These are phyloP conservation scores for Jordanella pulchra DNA, from an alignment of 2,797 vertebrate genomes.

Conservation along the genomic window DNA sequence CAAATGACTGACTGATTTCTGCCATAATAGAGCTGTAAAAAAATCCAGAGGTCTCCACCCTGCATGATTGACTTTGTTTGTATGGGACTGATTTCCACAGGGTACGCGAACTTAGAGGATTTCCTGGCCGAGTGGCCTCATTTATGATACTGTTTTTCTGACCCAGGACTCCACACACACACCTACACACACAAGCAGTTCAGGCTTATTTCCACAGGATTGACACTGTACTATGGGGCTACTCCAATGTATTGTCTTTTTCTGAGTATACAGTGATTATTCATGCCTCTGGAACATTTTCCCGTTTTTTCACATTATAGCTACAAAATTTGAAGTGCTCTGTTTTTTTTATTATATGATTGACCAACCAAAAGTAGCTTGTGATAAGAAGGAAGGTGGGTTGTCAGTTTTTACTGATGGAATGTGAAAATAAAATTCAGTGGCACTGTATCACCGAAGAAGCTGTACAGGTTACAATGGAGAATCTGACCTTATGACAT, in stretches of 20 bases:
- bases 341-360: not conserved
- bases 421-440: too few relatives aligned
- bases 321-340: not conserved
- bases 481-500: too few relatives aligned
- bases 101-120: constrained; percentile 55
- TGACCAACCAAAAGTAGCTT: not conserved
- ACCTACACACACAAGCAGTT: not conserved
- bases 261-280: not conserved
- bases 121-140: constrained; percentile 59
- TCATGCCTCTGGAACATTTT: not conserved
- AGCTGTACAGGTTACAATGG: too few relatives aligned
- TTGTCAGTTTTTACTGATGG: not conserved
- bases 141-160: constrained; percentile 57
- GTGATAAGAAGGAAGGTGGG: not conserved
- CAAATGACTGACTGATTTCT: constrained; percentile 23
- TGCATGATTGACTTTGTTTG: constrained; percentile 34
- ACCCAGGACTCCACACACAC: constrained; percentile 16
- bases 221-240: not conserved
- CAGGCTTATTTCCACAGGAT: constrained; percentile 10
- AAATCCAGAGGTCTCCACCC: not conserved
- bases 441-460: too few relatives aligned
- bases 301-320: not conserved
- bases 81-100: constrained; percentile 30
- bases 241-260: constrained; percentile 1
- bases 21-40: constrained; percentile 31